Evolutionary conservation across 1,140 invertebrate genomes (phyloP).

Genomic region (Anoplophora glabripennis): DNA sequence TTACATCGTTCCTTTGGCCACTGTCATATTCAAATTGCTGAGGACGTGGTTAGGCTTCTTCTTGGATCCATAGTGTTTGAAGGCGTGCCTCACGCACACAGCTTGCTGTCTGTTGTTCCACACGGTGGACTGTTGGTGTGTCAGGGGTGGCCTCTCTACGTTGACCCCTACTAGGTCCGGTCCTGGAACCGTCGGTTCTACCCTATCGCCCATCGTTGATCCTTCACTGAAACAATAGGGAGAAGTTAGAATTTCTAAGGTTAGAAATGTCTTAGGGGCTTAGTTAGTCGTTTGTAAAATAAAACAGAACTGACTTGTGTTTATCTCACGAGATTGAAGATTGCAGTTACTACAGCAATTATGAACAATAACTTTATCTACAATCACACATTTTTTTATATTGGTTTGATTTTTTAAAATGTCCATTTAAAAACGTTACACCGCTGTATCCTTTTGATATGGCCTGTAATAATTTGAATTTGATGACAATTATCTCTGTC

Average conservation of each 20-base stretch:
- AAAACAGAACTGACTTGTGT: no score
- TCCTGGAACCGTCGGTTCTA: constrained; percentile 40
- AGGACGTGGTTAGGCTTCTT: constrained; percentile 83
- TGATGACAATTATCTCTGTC: no score
- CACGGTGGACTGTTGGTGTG: constrained; percentile 67
- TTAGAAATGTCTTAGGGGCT: no score
- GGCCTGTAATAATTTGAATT: no score
- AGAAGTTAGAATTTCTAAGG: neutral
- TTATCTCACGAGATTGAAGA: no score
- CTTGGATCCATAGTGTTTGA: constrained; percentile 80
- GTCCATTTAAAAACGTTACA: no score
- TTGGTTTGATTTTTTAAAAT: no score
- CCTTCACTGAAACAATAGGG: constrained; percentile 40
- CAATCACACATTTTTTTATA: no score
- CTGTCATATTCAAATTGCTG: constrained; percentile 85
- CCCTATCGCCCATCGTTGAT: constrained; percentile 42
- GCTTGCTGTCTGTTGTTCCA: constrained; percentile 72
- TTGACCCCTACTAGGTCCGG: constrained; percentile 46
- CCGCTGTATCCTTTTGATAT: no score
- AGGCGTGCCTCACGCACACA: constrained; percentile 75
- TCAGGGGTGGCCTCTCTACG: constrained; percentile 40
- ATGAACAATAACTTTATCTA: no score
- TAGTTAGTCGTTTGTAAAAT: no score
- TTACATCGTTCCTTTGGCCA: constrained; percentile 88
- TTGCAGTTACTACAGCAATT: no score